Base-by-base conservation (phyloP, 1,140 invertebrate species). In the Druon quercuslanigerum region DNA sequence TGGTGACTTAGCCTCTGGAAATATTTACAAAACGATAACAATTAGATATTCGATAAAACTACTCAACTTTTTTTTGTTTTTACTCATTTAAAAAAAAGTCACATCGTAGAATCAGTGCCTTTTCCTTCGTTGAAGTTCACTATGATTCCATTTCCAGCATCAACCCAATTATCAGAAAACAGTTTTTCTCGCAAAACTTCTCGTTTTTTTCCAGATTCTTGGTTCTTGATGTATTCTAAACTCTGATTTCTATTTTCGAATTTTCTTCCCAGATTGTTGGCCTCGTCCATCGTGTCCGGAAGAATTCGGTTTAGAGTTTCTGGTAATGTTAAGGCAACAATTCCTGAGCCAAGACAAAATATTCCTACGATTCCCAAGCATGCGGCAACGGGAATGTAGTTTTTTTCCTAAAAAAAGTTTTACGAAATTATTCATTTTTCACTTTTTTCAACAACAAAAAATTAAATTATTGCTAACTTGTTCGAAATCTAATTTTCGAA, bases 271-370 rank as follows among this genome's bases (percentile, higher is more conserved):
- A 91, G 76, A 73, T 84, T 80, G 74, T 94, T 92, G 5, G 93
- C 93, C 82, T 95, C 94, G 56, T 92, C 87, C 54, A 95, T 92
- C n/a, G 94, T 94, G 78, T 95, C 94, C 0, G 95, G 95, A 54
- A 96, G 85, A 50, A 92, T 89, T 75, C 91, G 92, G 82, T 93
- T 90, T 4, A 93, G 87, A 0, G 95, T 96, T 91, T 96, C 95
- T 0, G 95, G 95, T 25, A 95, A 93, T 50, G 91, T 90, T 46
- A 95, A 84, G 77, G 93, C 92, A 16, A 95, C 82, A 12, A 90
- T 87, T 17, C 92, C 94, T 4, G 94, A 93, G 4, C 94, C 83
- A 11, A 95, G 40, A 54, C 86, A 86, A 0, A 88, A 52, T 3
- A 83, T 73, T 71, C 83, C 60, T 6, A 66, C 60, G 8, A 66